Percentiles rank a stretch among this genome's conserved stretches.
Conservation (phyloP, 2,797 vertebrate species). For the Dendrocincla tyrannina region DNA sequence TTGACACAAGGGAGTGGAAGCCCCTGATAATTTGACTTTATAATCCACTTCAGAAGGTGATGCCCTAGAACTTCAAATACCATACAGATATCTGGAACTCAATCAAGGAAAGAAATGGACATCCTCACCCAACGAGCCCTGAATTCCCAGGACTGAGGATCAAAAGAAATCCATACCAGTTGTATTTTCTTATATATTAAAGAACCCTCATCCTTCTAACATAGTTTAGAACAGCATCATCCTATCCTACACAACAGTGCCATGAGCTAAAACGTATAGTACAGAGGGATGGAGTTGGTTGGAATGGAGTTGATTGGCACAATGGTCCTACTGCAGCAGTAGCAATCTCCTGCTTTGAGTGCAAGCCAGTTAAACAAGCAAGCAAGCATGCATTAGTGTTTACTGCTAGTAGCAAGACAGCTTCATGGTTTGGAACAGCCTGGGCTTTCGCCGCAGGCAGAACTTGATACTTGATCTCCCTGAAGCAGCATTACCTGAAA, state of each 20-base stretch:
- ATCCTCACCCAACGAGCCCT: not conserved
- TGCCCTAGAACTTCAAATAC: constrained; percentile 98
- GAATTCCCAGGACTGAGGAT: not conserved
- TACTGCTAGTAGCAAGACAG: not conserved
- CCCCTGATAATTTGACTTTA: constrained; percentile 98
- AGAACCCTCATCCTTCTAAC: not conserved
- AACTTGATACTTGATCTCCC: not conserved
- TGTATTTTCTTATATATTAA: not conserved
- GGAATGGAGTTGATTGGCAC: not conserved
- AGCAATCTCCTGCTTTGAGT: not conserved
- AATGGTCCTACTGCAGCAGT: not conserved
- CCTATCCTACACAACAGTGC: not conserved
- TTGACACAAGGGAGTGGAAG: constrained; percentile 92
- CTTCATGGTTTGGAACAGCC: not conserved
- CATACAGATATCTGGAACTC: constrained; percentile 91
- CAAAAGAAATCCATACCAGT: not conserved
- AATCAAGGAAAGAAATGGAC: constrained; percentile 77
- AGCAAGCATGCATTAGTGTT: not conserved
- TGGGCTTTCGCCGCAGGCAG: not conserved
- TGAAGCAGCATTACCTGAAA: not conserved
- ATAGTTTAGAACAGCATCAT: not conserved
- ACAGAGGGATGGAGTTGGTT: not conserved
- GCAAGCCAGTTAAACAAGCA: not conserved
- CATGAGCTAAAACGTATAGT: not conserved
- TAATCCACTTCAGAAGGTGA: constrained; percentile 98